Evolutionary conservation across 2,113 vertebrate species (phyloP).

Genomic region (Chionis minor): DNA sequence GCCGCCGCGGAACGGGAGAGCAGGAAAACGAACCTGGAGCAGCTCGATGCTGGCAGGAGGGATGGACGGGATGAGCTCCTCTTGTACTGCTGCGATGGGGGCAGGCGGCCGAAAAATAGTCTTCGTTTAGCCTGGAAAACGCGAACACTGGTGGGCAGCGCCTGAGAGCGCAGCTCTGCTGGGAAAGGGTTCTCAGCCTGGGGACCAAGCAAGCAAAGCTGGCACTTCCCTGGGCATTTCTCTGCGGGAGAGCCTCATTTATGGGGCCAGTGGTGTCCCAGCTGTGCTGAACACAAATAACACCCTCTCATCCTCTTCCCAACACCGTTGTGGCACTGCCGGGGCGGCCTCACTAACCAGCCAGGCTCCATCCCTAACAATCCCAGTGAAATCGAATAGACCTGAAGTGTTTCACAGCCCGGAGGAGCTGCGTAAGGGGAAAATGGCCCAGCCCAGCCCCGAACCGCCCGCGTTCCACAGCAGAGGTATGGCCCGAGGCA

Average conservation of each 20-base stretch:
- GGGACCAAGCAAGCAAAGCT: neutral
- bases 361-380: no score
- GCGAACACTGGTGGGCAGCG: neutral
- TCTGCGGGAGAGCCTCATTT: neutral
- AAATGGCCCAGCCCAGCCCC: rapidly evolving
- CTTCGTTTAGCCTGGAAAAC: neutral
- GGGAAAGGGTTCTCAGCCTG: neutral
- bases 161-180: rapidly evolving
- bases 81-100: rapidly evolving
- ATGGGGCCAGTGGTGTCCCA: neutral
- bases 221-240: neutral
- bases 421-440: neutral
- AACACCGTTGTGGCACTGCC: rapidly evolving
- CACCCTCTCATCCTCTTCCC: neutral
- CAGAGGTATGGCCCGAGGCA: neutral
- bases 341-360: neutral
- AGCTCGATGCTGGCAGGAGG: neutral
- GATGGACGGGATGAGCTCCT: neutral
- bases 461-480: rapidly evolving
- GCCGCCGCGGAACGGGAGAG: rapidly evolving
- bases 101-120: neutral
- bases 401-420: neutral
- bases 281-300: neutral
- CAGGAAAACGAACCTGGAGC: neutral
- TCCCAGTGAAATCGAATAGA: neutral